A percentile compares a stretch with the other conserved stretches of the same genome.
phyloP scores from a whole-genome alignment of 2,113 vertebrate species.

The Patagioenas fasciata region DNA sequence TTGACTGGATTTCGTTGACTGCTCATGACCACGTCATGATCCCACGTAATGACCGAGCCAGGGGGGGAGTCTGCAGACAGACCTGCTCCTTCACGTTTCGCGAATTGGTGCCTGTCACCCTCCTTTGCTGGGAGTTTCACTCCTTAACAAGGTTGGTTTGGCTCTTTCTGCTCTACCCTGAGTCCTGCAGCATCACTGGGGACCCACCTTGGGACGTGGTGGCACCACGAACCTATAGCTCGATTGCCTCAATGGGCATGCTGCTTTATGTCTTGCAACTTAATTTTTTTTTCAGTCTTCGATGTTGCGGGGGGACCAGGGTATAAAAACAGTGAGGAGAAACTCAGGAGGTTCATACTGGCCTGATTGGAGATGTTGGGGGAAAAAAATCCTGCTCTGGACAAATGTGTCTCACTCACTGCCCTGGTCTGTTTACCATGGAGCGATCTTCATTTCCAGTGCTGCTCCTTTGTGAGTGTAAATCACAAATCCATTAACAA shows the following conservation, averaged over 20 bases:
- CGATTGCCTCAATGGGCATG: rapidly evolving
- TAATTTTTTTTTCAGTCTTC: neutral
- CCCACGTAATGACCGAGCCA: constrained; percentile 37
- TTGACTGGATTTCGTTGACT: neutral
- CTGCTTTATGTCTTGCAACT: neutral
- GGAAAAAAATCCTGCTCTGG: neutral
- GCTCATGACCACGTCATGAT: constrained; percentile 3
- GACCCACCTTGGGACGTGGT: neutral
- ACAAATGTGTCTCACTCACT: neutral
- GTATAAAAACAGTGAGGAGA: neutral
- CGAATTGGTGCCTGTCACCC: constrained; percentile 29
- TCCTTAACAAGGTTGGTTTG: neutral
- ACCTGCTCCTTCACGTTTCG: constrained; percentile 54
- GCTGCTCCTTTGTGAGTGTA: constrained; percentile 5
- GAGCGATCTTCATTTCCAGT: constrained; percentile 43
- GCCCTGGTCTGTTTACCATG: constrained; percentile 10
- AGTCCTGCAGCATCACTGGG: neutral
- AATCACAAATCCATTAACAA: constrained; percentile 68
- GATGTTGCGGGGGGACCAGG: neutral
- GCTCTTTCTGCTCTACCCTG: neutral
- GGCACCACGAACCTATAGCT: neutral
- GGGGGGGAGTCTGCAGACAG: constrained; percentile 42
- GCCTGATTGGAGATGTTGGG: neutral
- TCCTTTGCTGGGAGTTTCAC: neutral
- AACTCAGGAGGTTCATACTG: neutral